Percentiles rank a stretch among this genome's conserved stretches.
phyloP scores from a whole-genome alignment of 2,888 invertebrate genomes.

The Dicyrtoma fusca region DNA sequence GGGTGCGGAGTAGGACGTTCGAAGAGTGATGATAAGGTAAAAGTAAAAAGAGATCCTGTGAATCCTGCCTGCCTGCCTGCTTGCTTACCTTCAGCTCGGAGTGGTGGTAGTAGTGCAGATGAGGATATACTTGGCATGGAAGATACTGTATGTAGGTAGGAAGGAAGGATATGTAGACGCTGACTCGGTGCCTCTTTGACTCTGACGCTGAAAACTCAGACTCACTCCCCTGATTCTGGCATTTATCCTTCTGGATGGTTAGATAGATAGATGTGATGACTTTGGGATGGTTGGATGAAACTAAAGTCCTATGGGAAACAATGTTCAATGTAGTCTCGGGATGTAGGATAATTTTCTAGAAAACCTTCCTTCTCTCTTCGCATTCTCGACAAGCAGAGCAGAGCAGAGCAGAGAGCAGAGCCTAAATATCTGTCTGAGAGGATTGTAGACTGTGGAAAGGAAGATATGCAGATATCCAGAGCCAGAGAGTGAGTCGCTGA shows the following conservation, averaged over 20 bases:
- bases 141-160: background rate
- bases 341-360: conserved; percentile 26
- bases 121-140: conserved; percentile 9
- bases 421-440: background rate
- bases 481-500: conserved; percentile 25
- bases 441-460: conserved; percentile 13
- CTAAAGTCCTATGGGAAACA: conserved; percentile 45
- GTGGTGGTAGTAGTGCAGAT: background rate
- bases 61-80: background rate
- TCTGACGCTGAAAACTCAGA: background rate
- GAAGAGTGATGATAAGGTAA: background rate
- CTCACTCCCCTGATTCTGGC: conserved; percentile 28
- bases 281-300: conserved; percentile 42
- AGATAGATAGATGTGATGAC: conserved; percentile 31
- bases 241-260: conserved; percentile 27
- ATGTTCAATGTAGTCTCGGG: conserved; percentile 28
- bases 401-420: too few relatives aligned
- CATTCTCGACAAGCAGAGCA: too few relatives aligned
- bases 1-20: background rate
- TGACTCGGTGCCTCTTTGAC: background rate
- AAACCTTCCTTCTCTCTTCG: background rate
- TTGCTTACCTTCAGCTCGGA: conserved; percentile 6
- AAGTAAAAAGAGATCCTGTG: background rate
- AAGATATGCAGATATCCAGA: background rate
- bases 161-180: background rate